Conservation (phyloP, 2,888 invertebrate genomes). For the Brachynemurus nebulosus region DNA sequence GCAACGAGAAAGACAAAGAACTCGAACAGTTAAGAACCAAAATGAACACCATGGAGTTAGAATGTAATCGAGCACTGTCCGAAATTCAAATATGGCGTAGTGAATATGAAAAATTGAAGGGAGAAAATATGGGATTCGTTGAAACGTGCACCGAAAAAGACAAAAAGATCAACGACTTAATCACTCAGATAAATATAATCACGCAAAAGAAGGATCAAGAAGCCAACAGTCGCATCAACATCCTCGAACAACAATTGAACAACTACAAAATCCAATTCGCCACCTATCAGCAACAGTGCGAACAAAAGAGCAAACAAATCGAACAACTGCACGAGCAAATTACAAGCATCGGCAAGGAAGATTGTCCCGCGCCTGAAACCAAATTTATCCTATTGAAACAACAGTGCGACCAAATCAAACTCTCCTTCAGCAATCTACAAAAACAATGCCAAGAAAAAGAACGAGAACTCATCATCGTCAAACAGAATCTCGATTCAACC, state of each 20-base stretch:
- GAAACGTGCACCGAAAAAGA: constrained; percentile 1
- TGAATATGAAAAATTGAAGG: not conserved
- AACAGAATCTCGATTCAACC: not conserved
- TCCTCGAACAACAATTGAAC: constrained; percentile 1
- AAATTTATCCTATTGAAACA: not conserved
- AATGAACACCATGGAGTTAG: not conserved
- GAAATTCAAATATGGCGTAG: not conserved
- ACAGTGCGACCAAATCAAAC: not conserved
- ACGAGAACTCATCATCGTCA: not conserved
- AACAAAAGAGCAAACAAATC: not conserved
- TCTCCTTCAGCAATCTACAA: not conserved
- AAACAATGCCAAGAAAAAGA: not conserved
- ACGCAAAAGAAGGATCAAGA: not conserved
- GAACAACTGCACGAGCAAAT: not conserved
- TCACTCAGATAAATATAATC: not conserved
- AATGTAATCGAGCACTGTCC: not conserved
- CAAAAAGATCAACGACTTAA: not conserved
- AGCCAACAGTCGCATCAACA: not conserved
- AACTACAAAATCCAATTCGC: not conserved
- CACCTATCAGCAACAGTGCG: not conserved
- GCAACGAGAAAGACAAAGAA: not conserved
- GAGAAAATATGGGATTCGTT: not conserved
- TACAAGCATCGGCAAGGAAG: not conserved
- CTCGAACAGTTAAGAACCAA: not conserved
- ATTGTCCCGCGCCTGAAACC: not conserved